Evolutionary conservation across 2,888 invertebrate genomes (phyloP).

Genomic region (Chymomyza amoena): DNA sequence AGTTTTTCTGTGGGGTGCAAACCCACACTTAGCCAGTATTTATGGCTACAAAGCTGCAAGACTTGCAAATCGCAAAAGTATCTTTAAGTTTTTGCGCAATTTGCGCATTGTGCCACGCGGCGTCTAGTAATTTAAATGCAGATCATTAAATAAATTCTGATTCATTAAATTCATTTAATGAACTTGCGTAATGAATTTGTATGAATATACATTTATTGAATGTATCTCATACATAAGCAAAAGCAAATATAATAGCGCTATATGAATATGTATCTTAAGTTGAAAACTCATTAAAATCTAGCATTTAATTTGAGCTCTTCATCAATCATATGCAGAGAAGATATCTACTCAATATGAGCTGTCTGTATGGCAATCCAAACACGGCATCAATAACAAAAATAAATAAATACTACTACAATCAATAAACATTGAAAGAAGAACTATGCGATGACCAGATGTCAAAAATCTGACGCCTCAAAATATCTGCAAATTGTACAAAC

Average conservation of each 20-base stretch:
- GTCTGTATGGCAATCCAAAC: not conserved
- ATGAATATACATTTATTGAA: not conserved
- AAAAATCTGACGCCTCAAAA: slow-evolving; percentile 22
- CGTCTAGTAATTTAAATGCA: slow-evolving; percentile 1
- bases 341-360: not conserved
- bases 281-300: not conserved
- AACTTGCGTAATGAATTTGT: slow-evolving; percentile 4
- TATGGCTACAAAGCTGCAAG: not conserved
- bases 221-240: not conserved
- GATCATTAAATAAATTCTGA: slow-evolving; percentile 51
- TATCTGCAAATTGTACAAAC: not conserved
- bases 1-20: slow-evolving; percentile 23
- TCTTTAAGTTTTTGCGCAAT: slow-evolving; percentile 34
- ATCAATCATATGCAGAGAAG: slow-evolving; percentile 33
- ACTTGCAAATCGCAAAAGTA: slow-evolving; percentile 39
- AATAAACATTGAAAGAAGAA: slow-evolving; percentile 8
- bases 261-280: not conserved
- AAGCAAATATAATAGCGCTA: too few species aligned
- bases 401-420: slow-evolving; percentile 9
- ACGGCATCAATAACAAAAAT: slow-evolving; percentile 9
- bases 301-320: slow-evolving; percentile 38
- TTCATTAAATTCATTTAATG: slow-evolving; percentile 39
- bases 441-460: slow-evolving; percentile 39
- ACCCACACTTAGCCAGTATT: slow-evolving; percentile 28
- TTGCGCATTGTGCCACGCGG: not conserved